A percentile compares a stretch with the other conserved stretches of the same genome.
Conservation (phyloP, 2,888 invertebrate species). For the Phortica okadai region DNA sequence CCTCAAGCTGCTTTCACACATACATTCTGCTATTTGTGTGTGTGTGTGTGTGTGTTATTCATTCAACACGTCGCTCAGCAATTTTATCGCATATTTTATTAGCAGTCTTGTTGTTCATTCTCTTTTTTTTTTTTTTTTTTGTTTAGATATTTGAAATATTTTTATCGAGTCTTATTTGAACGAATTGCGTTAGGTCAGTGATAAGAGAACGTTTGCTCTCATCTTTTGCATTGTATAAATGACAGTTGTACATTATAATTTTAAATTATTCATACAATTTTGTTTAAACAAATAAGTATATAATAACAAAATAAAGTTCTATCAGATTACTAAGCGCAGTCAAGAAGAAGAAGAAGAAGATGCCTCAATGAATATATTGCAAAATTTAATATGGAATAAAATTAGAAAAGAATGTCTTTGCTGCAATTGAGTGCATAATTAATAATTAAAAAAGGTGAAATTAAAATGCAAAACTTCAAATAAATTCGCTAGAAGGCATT, state of each 20-base stretch:
- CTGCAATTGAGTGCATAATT: no score
- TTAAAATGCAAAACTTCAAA: no score
- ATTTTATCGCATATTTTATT: slow-evolving; percentile 22
- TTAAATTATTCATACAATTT: neutral
- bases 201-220: neutral
- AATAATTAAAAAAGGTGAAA: no score
- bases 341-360: no score
- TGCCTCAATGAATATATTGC: no score
- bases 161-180: slow-evolving; percentile 2
- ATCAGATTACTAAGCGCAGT: neutral
- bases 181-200: slow-evolving; percentile 19
- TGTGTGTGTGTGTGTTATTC: slow-evolving; percentile 8
- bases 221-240: neutral
- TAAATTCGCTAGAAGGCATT: no score
- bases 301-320: neutral
- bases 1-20: no score
- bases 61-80: slow-evolving; percentile 1
- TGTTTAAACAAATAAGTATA: neutral
- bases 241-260: neutral
- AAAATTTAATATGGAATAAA: no score
- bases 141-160: neutral
- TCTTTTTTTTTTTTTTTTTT: slow-evolving; percentile 13
- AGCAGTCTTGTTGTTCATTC: neutral
- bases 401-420: no score
- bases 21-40: neutral